Base-by-base conservation (phyloP, 2,113 vertebrate genomes). In the Brachyhypopomus gauderio region DNA sequence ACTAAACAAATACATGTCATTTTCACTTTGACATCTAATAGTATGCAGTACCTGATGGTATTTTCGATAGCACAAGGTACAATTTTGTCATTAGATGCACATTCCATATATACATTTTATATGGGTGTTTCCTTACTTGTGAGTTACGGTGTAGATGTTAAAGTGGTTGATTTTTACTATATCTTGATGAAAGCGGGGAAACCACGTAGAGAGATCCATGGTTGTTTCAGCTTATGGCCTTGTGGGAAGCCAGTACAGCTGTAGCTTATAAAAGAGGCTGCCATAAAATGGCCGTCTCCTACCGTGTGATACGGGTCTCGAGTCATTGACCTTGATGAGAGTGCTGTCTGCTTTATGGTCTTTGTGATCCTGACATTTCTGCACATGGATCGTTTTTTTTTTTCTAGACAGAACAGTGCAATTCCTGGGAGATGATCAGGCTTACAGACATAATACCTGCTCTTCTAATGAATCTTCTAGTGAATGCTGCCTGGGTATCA, bases 261-360 rank as follows among this genome's bases (percentile, higher is more conserved):
- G 70, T 64, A 59, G 17, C 58, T 48, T 63, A 45, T 78, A 41
- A 74, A 72, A 67, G 30, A 11, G 22, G 9, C 17, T 56, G 66
- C 58, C 72, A 79, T 76, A 63, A 79, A 83, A 80, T 73, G 72
- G 38, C 64, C 77, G 9, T 25, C 58, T 27, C 75, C 41, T n/a
- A 14, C 76, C 41, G 23, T 71, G 74, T 62, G 52, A 27, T 77
- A 58, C 70, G 48, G 63, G 74, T 72, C 38, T 80, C 66, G 41
- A 83, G 67, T 80, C 73, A 80, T 74, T 83, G 84, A 80, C 81
- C 84, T 83, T 79, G 52, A 56, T n/a, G 56, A 73, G 71, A 77
- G 66, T 59, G 41, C 41, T 55, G 36, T 80, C 60, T 71, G 76
- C 76, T 79, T 83, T 74, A 81, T 75, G 62, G 30, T 81, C 80